Conservation (phyloP, 2,888 invertebrate species). For the Rotaria socialis region DNA sequence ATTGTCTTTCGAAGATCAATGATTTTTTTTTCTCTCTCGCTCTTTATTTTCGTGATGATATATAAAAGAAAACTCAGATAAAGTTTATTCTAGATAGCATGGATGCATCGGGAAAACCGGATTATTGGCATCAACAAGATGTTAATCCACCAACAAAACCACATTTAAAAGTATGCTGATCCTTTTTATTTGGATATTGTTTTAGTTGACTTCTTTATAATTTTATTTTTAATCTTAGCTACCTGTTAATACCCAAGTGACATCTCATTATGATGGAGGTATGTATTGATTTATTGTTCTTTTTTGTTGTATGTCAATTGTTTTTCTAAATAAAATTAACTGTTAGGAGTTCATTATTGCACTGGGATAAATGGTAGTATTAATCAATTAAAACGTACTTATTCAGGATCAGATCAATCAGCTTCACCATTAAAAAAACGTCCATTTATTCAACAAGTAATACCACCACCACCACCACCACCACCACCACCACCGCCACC, state of each 20-base stretch:
- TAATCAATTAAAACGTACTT: not conserved
- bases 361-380: not conserved
- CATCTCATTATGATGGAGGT: not conserved
- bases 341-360: not conserved
- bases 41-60: too few relatives aligned
- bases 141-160: not conserved
- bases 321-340: too few relatives aligned
- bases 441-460: not conserved
- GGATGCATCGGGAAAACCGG: not conserved
- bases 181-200: not conserved
- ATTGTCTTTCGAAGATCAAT: not conserved
- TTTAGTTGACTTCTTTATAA: not conserved
- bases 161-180: not conserved
- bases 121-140: not conserved
- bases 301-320: too few relatives aligned
- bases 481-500: not conserved
- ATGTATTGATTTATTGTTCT: not conserved
- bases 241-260: not conserved
- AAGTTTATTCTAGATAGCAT: not conserved
- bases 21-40: too few relatives aligned
- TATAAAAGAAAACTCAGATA: too few relatives aligned
- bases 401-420: not conserved
- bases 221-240: not conserved
- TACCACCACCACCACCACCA: not conserved
- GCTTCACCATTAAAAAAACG: not conserved